phyloP scores from a whole-genome alignment of 1,140 invertebrate species.

The Diabrotica undecimpunctata region DNA sequence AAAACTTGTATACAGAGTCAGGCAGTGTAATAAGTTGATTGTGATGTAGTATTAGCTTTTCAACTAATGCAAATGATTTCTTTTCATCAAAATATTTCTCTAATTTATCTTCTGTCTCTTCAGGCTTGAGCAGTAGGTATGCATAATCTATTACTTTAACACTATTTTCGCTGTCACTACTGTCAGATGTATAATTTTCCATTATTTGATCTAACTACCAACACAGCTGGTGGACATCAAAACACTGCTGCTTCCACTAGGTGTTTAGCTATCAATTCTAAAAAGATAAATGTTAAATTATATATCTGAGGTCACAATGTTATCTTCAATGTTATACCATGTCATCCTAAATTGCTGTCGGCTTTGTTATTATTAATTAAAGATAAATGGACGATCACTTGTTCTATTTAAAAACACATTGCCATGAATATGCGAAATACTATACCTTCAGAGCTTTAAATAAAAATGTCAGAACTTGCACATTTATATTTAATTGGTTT shows the following conservation, averaged over 20 bases:
- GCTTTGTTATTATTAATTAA: too few species aligned
- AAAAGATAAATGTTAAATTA: not conserved
- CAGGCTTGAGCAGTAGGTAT: constrained; percentile 59
- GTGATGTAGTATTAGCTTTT: constrained; percentile 68
- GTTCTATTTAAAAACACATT: too few species aligned
- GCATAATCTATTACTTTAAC: constrained; percentile 69
- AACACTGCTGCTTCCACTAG: not conserved
- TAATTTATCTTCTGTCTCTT: constrained; percentile 57
- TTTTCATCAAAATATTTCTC: constrained; percentile 52
- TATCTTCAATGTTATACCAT: not conserved
- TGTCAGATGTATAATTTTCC: constrained; percentile 70
- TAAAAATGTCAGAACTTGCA: too few species aligned
- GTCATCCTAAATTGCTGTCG: not conserved
- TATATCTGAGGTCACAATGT: not conserved
- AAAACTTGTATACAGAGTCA: constrained; percentile 49
- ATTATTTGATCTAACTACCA: constrained; percentile 23
- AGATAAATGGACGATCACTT: too few species aligned
- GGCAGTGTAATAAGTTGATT: constrained; percentile 57
- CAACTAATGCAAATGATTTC: constrained; percentile 57
- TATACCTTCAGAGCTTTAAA: too few species aligned
- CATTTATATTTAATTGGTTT: too few species aligned
- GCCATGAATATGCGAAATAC: too few species aligned
- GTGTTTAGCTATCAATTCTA: not conserved
- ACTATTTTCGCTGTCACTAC: constrained; percentile 67
- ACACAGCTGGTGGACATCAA: not conserved